Conservation (phyloP, 2,113 vertebrate genomes). For the Chelonoidis abingdonii region DNA sequence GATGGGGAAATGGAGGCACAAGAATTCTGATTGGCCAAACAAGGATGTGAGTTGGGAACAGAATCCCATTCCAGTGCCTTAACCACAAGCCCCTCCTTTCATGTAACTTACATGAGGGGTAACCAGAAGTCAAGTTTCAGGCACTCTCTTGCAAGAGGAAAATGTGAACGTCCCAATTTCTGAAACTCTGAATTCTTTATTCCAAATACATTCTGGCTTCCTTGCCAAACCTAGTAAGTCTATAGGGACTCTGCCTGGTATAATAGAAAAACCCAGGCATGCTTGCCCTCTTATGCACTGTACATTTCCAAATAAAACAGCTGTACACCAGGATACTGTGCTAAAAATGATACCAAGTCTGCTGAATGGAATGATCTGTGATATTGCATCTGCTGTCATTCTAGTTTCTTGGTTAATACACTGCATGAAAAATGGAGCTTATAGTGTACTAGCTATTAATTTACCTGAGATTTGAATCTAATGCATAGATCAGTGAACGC, state of each 20-base stretch:
- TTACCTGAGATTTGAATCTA: neutral
- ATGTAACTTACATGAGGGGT: too few relatives aligned
- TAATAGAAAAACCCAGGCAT: neutral
- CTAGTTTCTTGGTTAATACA: accelerated
- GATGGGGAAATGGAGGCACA: too few relatives aligned
- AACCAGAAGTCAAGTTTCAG: neutral
- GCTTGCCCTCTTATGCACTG: neutral
- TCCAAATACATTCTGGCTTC: accelerated
- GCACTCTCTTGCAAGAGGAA: neutral
- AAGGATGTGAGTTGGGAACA: too few relatives aligned
- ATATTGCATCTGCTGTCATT: neutral
- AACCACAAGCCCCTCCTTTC: too few relatives aligned
- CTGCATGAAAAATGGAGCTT: neutral
- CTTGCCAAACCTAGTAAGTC: neutral
- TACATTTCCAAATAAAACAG: accelerated
- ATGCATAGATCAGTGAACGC: accelerated
- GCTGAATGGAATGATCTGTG: neutral
- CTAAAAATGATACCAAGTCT: accelerated
- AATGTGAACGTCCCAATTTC: neutral
- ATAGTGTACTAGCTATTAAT: accelerated
- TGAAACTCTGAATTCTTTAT: too few relatives aligned
- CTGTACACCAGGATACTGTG: accelerated
- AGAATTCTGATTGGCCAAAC: too few relatives aligned
- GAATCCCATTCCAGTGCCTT: too few relatives aligned
- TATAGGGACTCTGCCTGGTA: neutral